These are phyloP conservation scores for Isichthys henryi DNA, from an alignment of 2,113 vertebrate genomes.

Conservation along the genomic window DNA sequence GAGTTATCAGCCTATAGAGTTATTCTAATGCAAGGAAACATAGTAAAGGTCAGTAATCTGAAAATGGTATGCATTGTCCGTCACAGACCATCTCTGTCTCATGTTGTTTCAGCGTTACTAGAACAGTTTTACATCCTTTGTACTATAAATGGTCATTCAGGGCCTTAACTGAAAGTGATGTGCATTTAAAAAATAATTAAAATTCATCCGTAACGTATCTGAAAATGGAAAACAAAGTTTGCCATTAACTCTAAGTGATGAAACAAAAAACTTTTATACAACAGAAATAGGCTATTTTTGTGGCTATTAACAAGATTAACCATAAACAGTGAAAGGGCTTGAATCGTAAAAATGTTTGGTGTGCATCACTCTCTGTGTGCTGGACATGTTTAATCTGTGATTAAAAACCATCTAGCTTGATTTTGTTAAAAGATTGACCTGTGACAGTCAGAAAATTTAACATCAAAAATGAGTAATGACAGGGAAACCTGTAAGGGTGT, in stretches of 20 bases:
- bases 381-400: background rate
- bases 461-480: no score
- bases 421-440: background rate
- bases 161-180: background rate
- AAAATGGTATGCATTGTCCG: no score
- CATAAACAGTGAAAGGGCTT: background rate
- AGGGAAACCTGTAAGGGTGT: no score
- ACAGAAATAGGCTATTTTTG: background rate
- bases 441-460: background rate
- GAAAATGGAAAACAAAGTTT: background rate
- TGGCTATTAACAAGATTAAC: background rate
- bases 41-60: no score
- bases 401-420: background rate
- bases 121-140: background rate
- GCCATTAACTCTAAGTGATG: background rate
- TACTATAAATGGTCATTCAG: background rate
- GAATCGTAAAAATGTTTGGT: background rate
- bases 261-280: background rate
- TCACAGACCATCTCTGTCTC: background rate
- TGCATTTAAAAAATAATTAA: background rate
- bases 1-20: background rate
- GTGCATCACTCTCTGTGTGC: background rate
- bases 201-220: background rate
- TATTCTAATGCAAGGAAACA: background rate
- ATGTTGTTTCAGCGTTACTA: background rate